Evolutionary conservation across 2,888 invertebrate species (phyloP).

Genomic region (Odontocolon sp.): DNA sequence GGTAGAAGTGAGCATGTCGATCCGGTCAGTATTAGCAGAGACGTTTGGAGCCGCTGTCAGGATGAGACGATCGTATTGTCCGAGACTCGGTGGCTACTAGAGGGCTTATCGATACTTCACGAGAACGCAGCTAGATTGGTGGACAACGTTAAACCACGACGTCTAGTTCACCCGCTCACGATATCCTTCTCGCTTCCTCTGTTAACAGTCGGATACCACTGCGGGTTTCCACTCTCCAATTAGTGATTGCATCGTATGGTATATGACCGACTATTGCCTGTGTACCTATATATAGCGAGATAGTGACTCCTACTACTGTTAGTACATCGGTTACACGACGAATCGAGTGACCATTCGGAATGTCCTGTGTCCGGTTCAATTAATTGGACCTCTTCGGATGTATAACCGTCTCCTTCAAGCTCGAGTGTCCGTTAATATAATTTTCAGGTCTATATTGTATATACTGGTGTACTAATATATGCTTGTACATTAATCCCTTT

Average conservation of each 20-base stretch:
- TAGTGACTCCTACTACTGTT: slow-evolving; percentile 10
- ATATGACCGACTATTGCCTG: neutral
- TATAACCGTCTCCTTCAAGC: slow-evolving; percentile 4
- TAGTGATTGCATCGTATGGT: slow-evolving; percentile 41
- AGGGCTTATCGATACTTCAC: slow-evolving; percentile 70
- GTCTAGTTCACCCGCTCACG: slow-evolving; percentile 8
- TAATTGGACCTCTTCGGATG: slow-evolving; percentile 50
- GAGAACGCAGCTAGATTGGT: slow-evolving; percentile 47
- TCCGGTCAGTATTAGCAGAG: neutral
- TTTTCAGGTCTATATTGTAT: no score
- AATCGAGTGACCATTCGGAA: slow-evolving; percentile 42
- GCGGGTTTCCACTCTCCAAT: slow-evolving; percentile 49
- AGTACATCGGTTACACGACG: slow-evolving; percentile 29
- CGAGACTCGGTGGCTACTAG: slow-evolving; percentile 44
- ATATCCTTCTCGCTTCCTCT: slow-evolving; percentile 20
- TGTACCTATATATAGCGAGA: slow-evolving; percentile 13
- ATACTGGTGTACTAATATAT: no score
- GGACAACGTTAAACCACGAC: slow-evolving; percentile 50
- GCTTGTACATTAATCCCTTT: no score
- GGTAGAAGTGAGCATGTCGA: slow-evolving; percentile 23
- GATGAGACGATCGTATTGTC: neutral
- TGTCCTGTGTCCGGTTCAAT: slow-evolving; percentile 51
- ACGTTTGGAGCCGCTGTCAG: neutral
- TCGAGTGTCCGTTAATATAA: slow-evolving; percentile 18
- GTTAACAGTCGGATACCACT: slow-evolving; percentile 31